Conservation (phyloP, 2,113 vertebrate genomes). For the Willisornis vidua region DNA sequence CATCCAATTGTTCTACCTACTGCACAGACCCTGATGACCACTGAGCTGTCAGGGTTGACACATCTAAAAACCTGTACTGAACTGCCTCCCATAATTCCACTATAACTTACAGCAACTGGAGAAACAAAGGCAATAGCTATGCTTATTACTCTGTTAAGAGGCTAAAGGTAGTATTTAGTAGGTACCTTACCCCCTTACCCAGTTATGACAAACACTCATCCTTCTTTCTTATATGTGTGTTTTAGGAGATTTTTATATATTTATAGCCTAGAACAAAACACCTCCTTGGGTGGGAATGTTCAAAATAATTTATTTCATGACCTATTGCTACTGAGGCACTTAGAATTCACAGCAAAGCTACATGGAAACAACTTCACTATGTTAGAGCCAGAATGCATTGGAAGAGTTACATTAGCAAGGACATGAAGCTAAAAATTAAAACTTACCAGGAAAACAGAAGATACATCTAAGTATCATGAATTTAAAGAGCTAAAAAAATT, state of each 20-base stretch:
- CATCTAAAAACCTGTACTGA: neutral
- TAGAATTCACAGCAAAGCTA: neutral
- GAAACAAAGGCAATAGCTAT: neutral
- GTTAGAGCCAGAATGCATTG: neutral
- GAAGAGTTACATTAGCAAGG: neutral
- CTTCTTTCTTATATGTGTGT: neutral
- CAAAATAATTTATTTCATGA: neutral
- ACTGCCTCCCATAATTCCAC: neutral
- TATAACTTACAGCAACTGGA: neutral
- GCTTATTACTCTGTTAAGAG: neutral
- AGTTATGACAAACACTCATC: neutral
- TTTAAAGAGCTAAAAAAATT: neutral
- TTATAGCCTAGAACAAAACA: neutral
- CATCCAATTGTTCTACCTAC: neutral
- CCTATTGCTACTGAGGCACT: neutral
- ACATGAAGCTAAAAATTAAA: neutral
- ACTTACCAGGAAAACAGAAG: neutral
- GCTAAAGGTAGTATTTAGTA: neutral
- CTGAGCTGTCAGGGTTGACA: fast-evolving
- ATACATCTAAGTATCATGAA: neutral
- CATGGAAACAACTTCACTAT: neutral
- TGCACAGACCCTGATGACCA: neutral
- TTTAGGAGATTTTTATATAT: neutral
- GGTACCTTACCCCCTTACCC: neutral
- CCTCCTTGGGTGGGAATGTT: neutral